Evolutionary conservation across 1,140 invertebrate species (phyloP).

Genomic region (Drosophila eugracilis): DNA sequence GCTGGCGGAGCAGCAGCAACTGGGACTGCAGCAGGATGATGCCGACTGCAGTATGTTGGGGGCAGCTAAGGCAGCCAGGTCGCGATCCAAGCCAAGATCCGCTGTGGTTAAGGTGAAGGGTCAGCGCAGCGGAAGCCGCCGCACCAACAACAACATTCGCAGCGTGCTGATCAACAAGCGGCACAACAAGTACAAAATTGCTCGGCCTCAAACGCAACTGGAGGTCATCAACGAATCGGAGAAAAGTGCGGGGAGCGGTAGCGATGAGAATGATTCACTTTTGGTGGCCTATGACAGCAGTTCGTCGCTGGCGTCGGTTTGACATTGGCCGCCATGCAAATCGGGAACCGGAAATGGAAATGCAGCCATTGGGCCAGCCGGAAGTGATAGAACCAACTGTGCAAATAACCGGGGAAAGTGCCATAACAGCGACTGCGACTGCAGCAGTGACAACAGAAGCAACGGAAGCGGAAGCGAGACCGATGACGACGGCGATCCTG

Average conservation of each 20-base stretch:
- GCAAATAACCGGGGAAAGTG: neutral
- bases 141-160: slow-evolving; percentile 78
- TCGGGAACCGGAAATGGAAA: slow-evolving; percentile 79
- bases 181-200: slow-evolving; percentile 83
- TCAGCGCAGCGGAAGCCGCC: slow-evolving; percentile 30
- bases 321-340: slow-evolving; percentile 84
- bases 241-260: slow-evolving; percentile 80
- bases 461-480: slow-evolving; percentile 11
- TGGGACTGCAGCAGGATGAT: slow-evolving; percentile 50
- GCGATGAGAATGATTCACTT: slow-evolving; percentile 85
- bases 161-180: slow-evolving; percentile 81
- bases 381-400: slow-evolving; percentile 11
- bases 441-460: neutral
- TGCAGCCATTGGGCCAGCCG: slow-evolving; percentile 27
- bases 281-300: slow-evolving; percentile 85
- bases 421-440: slow-evolving; percentile 16
- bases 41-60: slow-evolving; percentile 78
- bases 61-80: slow-evolving; percentile 5
- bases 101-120: slow-evolving; percentile 53
- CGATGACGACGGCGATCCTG: slow-evolving; percentile 43
- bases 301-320: slow-evolving; percentile 84
- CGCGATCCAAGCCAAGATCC: slow-evolving; percentile 28
- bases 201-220: slow-evolving; percentile 75
- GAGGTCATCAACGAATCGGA: slow-evolving; percentile 83
- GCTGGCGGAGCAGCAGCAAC: slow-evolving; percentile 49